Conservation (phyloP, 2,113 vertebrate species). For the Ailurus styani region DNA sequence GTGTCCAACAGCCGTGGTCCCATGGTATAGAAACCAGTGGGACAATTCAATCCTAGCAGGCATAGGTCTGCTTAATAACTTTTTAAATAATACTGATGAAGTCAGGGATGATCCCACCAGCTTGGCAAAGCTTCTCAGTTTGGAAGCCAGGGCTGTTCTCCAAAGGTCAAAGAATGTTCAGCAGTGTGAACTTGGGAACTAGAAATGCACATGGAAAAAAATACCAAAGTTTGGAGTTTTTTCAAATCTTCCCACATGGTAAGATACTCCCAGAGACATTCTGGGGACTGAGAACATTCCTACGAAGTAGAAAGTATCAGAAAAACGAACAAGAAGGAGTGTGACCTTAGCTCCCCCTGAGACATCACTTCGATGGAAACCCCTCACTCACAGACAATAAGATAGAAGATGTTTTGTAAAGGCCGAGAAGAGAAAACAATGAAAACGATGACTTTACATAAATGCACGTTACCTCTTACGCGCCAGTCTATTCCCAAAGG, state of each 20-base stretch:
- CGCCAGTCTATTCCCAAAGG: rapidly evolving
- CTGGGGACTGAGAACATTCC: too few relatives aligned
- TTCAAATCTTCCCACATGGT: background rate
- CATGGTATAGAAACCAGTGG: rapidly evolving
- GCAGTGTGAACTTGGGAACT: rapidly evolving
- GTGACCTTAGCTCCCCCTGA: background rate
- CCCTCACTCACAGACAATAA: rapidly evolving
- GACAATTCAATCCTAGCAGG: background rate
- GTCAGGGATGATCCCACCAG: background rate
- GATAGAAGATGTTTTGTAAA: background rate
- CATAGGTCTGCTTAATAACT: background rate
- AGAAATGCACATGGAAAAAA: too few relatives aligned
- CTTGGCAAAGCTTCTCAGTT: background rate
- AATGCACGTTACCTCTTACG: background rate
- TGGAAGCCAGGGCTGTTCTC: background rate
- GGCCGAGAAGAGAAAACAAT: background rate
- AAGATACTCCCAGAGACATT: too few relatives aligned
- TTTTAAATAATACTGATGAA: background rate
- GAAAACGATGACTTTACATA: background rate
- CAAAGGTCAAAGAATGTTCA: background rate
- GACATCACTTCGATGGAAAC: background rate
- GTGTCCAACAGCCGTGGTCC: background rate
- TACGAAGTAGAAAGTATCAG: too few relatives aligned
- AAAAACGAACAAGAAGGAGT: background rate
- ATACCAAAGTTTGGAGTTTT: rapidly evolving